These are phyloP conservation scores for Diglossa cyanea DNA, from an alignment of 2,797 vertebrate genomes.

Conservation along the genomic window DNA sequence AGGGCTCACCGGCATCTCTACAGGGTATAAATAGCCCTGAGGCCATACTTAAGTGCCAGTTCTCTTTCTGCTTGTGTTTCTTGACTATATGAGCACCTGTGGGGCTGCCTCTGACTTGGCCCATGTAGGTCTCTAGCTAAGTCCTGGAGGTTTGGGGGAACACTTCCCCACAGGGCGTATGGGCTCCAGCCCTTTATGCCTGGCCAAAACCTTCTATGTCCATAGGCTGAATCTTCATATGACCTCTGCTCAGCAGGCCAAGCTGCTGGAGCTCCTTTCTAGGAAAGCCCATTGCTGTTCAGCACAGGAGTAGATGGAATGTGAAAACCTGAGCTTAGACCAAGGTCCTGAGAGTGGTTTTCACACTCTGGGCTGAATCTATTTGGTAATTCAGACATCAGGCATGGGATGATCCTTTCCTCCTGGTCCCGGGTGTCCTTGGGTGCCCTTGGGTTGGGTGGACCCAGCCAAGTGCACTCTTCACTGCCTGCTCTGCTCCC, in stretches of 20 bases:
- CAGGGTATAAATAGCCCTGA: not conserved
- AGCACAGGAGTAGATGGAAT: not conserved
- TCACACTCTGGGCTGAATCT: not conserved
- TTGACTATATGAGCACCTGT: not conserved
- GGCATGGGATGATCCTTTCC: rapidly evolving
- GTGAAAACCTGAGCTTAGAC: not conserved
- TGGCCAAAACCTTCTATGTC: not conserved
- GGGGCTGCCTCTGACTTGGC: not conserved
- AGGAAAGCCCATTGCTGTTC: not conserved
- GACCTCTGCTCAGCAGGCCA: not conserved
- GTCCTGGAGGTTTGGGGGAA: not conserved
- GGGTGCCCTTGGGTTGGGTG: not conserved
- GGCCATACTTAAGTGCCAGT: not conserved
- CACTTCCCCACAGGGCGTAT: rapidly evolving
- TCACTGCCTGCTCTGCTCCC: not conserved
- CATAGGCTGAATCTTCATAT: not conserved
- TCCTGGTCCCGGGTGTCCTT: not conserved
- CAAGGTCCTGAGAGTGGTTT: not conserved
- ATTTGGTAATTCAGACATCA: not conserved
- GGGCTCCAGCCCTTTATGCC: not conserved
- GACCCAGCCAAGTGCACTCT: not conserved
- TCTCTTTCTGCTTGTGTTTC: not conserved
- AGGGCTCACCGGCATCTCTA: not conserved
- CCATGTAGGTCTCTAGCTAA: not conserved
- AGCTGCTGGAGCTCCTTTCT: not conserved